A percentile compares a stretch with the other conserved stretches of the same genome.
Conservation (phyloP, 2,797 vertebrate species). For the Vipera latastei region DNA sequence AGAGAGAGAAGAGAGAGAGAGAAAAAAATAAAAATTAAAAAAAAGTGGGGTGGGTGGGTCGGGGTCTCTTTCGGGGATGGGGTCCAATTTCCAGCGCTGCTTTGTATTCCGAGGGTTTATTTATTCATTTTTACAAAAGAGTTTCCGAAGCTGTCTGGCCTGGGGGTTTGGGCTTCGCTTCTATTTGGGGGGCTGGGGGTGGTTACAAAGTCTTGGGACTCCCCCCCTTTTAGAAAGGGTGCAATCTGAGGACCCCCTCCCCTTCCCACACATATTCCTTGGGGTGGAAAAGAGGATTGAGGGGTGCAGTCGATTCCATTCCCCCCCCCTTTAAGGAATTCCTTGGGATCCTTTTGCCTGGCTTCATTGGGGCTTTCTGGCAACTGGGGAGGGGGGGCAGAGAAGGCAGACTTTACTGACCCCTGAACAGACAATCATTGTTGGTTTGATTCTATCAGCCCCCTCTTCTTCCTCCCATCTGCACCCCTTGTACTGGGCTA, state of each 20-base stretch:
- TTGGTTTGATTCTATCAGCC: neutral
- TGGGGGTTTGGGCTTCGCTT: neutral
- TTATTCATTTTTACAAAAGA: neutral
- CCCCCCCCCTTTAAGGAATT: neutral
- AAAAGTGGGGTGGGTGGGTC: neutral
- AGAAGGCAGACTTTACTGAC: neutral
- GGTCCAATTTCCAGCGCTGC: neutral
- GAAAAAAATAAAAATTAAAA: neutral
- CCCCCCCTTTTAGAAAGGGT: neutral
- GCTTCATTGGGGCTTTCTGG: neutral
- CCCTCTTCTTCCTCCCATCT: neutral
- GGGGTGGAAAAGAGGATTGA: neutral
- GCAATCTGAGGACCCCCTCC: neutral
- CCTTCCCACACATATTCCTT: accelerated
- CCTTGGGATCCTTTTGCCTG: neutral
- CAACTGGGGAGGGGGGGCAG: neutral
- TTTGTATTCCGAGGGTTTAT: neutral
- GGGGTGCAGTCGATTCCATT: neutral
- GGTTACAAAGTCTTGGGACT: neutral
- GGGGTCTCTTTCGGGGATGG: neutral
- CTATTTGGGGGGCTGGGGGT: neutral
- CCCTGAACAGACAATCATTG: neutral
- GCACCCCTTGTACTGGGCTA: constrained; percentile 42
- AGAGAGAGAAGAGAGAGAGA: neutral
- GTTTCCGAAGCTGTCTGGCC: neutral